Evolutionary conservation across 2,888 invertebrate species (phyloP), one percentile per base, ranked within the genome.

Genomic region (Bombylius major): DNA sequence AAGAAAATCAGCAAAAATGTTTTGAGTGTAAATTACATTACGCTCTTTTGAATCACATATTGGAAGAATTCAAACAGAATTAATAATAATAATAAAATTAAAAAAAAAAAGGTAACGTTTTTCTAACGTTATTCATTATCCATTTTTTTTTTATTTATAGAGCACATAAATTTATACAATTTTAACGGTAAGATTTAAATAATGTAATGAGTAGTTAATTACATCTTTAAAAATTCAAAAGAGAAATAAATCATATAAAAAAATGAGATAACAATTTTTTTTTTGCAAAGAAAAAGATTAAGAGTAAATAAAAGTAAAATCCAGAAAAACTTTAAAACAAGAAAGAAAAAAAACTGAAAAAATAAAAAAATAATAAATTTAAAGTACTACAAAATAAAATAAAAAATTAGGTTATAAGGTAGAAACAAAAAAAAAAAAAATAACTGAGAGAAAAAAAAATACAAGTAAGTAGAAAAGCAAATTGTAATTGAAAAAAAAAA

Each of bases 141-240:
- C 60, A 57, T 59, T 61, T 60, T 60, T 62, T 42, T 42, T 60
- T 62, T 62, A 62, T 62, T 63, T 62, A 63, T 62, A 62, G 60
- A 63, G 62, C 62, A 63, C 62, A 62, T 61, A 62, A 62, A 61
- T 63, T 62, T 62, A 62, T 62, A 62, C 61, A 62, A 59, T 55
- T 55, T 55, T 55, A 55, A 55, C 47, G 44, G 50, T 55, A 55
- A 55, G 47, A 50, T 55, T 54, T 50, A 50, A 55, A 50, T 55
- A 23, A 55, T 55, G 55, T 55, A 55, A 55, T 55, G 47, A 55
- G 51, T 55, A 51, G 55, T 55, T 51, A 55, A 55, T 51, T 51
- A 51, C 51, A 55, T 51, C 51, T 42, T 11, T 23, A 23, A 23
- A 23, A 23, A 42, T 11, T 11, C 12, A 42, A 36, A 36, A 36